Percentiles rank a stretch among this genome's conserved stretches.
These are phyloP conservation scores for Saguinus midas DNA, from an alignment of 2,113 vertebrate species.

Conservation along the genomic window DNA sequence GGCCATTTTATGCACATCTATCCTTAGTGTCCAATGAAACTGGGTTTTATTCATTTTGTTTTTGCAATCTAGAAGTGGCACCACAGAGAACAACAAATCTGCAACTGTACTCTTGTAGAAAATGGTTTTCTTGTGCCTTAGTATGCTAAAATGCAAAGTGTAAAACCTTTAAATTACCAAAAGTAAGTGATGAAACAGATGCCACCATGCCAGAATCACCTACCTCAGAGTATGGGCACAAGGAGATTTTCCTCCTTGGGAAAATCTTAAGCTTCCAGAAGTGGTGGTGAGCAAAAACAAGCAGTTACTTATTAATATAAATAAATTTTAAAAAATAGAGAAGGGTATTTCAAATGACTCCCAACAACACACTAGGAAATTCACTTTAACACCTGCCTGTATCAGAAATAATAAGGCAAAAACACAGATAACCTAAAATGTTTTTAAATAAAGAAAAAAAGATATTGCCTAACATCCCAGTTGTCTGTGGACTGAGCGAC, in stretches of 20 bases:
- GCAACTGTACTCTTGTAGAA: neutral
- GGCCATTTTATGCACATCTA: neutral
- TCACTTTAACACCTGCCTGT: neutral
- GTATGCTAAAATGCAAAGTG: conserved; percentile 10
- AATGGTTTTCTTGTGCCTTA: neutral
- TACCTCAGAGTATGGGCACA: neutral
- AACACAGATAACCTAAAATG: neutral
- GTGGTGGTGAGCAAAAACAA: neutral
- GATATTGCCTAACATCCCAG: neutral
- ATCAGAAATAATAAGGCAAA: conserved; percentile 21
- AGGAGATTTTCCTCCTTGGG: neutral
- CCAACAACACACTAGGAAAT: neutral
- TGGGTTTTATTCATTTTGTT: neutral
- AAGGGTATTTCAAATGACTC: neutral
- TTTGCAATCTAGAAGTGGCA: neutral
- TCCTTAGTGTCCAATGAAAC: neutral
- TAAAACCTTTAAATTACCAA: neutral
- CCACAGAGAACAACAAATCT: neutral
- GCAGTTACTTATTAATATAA: neutral
- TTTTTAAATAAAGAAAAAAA: neutral
- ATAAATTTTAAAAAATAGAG: neutral
- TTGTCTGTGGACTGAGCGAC: conserved; percentile 64
- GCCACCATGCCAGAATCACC: neutral
- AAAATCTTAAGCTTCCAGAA: neutral
- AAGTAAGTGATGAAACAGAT: neutral